Evolutionary conservation across 2,113 vertebrate species (phyloP).

Genomic region (Acanthochromis polyacanthus): DNA sequence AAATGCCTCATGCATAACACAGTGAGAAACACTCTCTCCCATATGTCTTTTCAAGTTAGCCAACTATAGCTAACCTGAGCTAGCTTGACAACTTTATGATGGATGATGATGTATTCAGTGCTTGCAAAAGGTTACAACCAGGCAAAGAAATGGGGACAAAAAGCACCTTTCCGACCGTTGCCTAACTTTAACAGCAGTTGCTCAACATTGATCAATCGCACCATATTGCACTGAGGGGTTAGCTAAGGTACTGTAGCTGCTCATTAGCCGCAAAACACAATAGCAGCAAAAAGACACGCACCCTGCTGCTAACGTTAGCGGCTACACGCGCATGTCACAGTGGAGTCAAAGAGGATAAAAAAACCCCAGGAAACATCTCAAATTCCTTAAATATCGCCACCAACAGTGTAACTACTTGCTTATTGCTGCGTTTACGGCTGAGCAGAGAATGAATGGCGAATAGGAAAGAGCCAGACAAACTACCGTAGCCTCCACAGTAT

Average conservation of each 20-base stretch:
- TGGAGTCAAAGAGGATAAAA: not conserved
- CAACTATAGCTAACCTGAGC: conserved; percentile 37
- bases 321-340: not conserved
- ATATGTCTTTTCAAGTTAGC: conserved; percentile 41
- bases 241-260: conserved; percentile 34
- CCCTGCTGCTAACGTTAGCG: conserved; percentile 50
- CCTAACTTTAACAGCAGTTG: conserved; percentile 3
- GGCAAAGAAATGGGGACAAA: not conserved
- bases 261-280: conserved; percentile 30
- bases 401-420: not conserved
- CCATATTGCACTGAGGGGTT: not conserved
- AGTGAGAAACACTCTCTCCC: too few relatives aligned
- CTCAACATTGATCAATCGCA: not conserved
- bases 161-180: not conserved
- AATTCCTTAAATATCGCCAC: not conserved
- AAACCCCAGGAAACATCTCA: not conserved
- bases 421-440: not conserved
- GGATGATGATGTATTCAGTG: not conserved
- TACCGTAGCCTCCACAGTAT: conserved; percentile 17
- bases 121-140: not conserved
- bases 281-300: conserved; percentile 2
- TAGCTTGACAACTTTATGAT: not conserved
- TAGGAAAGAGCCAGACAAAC: conserved; percentile 14
- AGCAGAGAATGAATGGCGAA: conserved; percentile 58
- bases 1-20: too few relatives aligned